Percentiles rank a stretch among this genome's conserved stretches.
Evolutionary conservation across 2,797 vertebrate genomes (phyloP).

Genomic region (Enteromius thamalakanensis): DNA sequence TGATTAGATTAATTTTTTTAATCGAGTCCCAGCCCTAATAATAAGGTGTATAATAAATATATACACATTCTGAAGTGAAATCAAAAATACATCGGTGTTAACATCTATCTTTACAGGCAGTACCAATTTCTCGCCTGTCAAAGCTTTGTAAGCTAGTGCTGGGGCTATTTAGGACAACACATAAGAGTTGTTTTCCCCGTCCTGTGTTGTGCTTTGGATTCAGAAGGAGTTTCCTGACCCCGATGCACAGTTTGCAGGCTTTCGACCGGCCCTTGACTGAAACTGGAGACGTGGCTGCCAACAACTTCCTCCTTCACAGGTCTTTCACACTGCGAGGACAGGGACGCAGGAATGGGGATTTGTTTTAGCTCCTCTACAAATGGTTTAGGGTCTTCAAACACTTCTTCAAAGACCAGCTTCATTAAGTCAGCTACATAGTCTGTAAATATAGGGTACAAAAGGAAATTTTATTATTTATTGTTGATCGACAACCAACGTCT

Average conservation of each 20-base stretch:
- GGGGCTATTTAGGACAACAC: background rate
- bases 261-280: conserved; percentile 4
- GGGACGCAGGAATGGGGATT: background rate
- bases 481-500: background rate
- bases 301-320: background rate
- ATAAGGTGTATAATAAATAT: background rate
- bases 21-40: too few relatives aligned
- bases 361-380: background rate
- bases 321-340: background rate
- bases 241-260: background rate
- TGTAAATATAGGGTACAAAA: background rate
- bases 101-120: background rate
- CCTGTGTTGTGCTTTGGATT: conserved; percentile 12
- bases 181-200: conserved; percentile 1
- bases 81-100: background rate
- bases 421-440: background rate
- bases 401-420: background rate
- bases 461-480: background rate
- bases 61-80: background rate
- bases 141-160: conserved; percentile 6
- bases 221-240: background rate
- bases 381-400: background rate
- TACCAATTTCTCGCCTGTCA: background rate
- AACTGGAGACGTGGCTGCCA: background rate
- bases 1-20: too few relatives aligned